These are phyloP conservation scores for Olivierus martensii DNA, from an alignment of 1,140 invertebrate species.

Conservation along the genomic window DNA sequence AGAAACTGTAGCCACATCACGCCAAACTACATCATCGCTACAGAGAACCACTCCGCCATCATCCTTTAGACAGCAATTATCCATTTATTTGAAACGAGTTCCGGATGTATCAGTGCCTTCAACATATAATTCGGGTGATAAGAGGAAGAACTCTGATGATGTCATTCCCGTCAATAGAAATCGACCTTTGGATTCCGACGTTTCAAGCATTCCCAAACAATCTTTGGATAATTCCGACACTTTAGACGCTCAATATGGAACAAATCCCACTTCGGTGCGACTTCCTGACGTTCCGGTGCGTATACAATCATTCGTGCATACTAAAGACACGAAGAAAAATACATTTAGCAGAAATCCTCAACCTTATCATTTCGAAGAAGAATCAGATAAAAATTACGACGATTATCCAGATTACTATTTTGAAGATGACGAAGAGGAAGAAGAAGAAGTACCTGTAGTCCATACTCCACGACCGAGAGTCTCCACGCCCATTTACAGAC, in stretches of 20 bases:
- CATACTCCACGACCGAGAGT: constrained; percentile 7
- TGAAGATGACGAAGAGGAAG: constrained; percentile 11
- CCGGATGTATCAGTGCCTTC: too few relatives aligned
- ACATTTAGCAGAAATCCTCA: not conserved
- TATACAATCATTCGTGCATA: not conserved
- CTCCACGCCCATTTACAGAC: constrained; percentile 7
- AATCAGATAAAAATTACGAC: constrained; percentile 1
- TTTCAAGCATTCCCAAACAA: not conserved
- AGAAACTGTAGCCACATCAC: too few relatives aligned
- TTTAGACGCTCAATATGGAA: constrained; percentile 13
- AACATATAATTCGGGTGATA: too few relatives aligned
- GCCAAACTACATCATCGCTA: not conserved
- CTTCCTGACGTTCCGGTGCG: constrained; percentile 6
- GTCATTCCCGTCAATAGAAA: too few relatives aligned
- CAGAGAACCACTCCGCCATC: not conserved
- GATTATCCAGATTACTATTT: constrained; percentile 15
- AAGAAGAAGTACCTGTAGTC: constrained; percentile 5
- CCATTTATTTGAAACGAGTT: not conserved
- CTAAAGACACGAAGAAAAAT: not conserved
- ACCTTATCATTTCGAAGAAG: not conserved
- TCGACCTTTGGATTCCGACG: too few relatives aligned
- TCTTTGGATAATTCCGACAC: constrained; percentile 7
- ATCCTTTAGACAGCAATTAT: not conserved
- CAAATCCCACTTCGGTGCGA: constrained; percentile 8
- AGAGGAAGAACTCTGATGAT: too few relatives aligned